These are phyloP conservation scores for Peromyscus polionotus DNA, from an alignment of 2,113 vertebrate species.

Conservation along the genomic window DNA sequence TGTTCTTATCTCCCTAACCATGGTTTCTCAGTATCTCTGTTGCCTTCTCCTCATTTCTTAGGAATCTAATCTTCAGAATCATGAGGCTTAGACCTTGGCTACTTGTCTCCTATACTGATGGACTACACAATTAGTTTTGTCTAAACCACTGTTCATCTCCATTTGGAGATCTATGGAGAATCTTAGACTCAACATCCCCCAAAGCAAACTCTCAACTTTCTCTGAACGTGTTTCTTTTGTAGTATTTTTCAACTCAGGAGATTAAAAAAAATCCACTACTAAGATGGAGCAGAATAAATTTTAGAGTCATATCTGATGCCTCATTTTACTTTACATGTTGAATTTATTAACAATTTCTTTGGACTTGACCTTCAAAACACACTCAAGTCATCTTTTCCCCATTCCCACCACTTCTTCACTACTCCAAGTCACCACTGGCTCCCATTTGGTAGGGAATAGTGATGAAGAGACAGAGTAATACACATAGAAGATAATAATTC, in stretches of 20 bases:
- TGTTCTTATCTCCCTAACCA: background rate
- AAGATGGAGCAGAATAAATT: background rate
- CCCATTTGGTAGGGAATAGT: background rate
- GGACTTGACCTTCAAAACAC: conserved; percentile 46
- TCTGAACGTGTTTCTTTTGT: background rate
- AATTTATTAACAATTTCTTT: conserved; percentile 32
- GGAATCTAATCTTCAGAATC: background rate
- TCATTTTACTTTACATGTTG: conserved; percentile 39
- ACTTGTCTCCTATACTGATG: background rate
- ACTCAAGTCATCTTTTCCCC: background rate
- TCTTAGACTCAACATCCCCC: conserved; percentile 30
- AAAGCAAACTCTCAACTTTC: conserved; percentile 3
- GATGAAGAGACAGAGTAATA: background rate
- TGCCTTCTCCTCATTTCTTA: conserved; percentile 48
- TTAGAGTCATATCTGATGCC: conserved; percentile 2
- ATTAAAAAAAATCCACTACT: conserved; percentile 26
- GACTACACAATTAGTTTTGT: background rate
- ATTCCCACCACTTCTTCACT: conserved; percentile 24
- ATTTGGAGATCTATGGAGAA: background rate
- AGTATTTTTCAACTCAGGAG: conserved; percentile 29
- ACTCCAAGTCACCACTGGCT: background rate
- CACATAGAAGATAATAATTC: conserved; percentile 12
- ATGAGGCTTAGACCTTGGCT: background rate
- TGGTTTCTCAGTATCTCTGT: background rate
- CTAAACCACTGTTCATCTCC: background rate